These are phyloP conservation scores for Rhabdomys pumilio DNA, from an alignment of 2,797 vertebrate species.

Conservation along the genomic window DNA sequence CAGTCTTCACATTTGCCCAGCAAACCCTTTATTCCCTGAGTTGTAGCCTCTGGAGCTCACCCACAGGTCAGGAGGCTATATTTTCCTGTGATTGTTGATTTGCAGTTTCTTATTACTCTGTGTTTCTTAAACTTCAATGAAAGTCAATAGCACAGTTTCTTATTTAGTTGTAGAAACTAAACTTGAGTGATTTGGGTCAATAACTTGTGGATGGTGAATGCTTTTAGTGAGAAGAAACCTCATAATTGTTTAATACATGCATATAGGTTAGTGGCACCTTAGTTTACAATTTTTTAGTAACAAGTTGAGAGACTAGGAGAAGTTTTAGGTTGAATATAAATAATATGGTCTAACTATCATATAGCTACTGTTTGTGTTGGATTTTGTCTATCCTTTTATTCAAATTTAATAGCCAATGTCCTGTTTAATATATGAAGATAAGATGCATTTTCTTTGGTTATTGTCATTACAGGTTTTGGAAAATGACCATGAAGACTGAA, in stretches of 20 bases:
- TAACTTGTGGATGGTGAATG: constrained; percentile 4
- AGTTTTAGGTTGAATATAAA: constrained; percentile 27
- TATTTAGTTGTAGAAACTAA: constrained; percentile 40
- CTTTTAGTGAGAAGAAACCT: constrained; percentile 15
- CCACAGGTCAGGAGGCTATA: neutral
- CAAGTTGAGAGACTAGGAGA: constrained; percentile 39
- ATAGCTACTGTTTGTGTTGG: constrained; percentile 18
- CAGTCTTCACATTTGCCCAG: neutral
- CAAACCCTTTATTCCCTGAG: no score
- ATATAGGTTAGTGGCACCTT: neutral
- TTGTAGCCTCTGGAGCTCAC: neutral
- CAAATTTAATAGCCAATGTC: constrained; percentile 40
- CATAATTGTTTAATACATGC: constrained; percentile 34
- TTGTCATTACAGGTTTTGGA: constrained; percentile 85
- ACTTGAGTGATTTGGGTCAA: constrained; percentile 48
- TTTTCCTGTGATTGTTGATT: constrained; percentile 56
- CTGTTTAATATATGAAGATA: constrained; percentile 54
- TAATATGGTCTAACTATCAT: neutral
- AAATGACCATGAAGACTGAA: constrained; percentile 73
- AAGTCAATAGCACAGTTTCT: constrained; percentile 39
- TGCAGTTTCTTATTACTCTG: neutral
- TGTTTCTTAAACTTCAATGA: constrained; percentile 64
- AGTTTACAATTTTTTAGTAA: constrained; percentile 44
- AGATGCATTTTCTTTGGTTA: constrained; percentile 66
- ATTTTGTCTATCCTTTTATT: constrained; percentile 27